phyloP scores from a whole-genome alignment of 2,113 vertebrate species.

The Pterocles orientalis region DNA sequence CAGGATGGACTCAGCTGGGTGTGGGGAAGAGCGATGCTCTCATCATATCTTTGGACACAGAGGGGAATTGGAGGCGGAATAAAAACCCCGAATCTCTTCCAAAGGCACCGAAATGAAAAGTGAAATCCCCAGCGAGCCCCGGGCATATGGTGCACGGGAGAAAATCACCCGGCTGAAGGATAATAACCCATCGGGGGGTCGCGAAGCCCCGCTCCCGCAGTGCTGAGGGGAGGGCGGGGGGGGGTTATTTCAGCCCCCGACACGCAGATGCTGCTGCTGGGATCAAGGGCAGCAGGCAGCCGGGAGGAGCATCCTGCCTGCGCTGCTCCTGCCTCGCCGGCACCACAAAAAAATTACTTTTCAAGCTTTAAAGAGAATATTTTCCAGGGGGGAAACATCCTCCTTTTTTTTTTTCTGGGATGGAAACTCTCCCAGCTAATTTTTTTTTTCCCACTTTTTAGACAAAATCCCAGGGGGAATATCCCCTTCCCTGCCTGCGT shows the following conservation, averaged over 20 bases:
- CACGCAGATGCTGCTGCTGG: background rate
- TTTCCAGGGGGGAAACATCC: background rate
- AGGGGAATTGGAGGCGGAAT: background rate
- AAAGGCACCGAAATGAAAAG: slow-evolving; percentile 18
- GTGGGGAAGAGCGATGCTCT: rapidly evolving
- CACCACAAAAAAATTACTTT: background rate
- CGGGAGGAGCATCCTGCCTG: background rate
- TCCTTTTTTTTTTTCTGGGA: background rate
- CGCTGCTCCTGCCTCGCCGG: background rate
- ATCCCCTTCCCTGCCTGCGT: background rate
- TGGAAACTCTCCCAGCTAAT: background rate
- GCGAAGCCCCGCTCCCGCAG: background rate
- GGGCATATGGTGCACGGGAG: slow-evolving; percentile 55
- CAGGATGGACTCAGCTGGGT: rapidly evolving
- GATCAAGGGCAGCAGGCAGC: background rate
- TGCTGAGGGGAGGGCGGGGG: background rate
- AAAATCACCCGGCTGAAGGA: slow-evolving; percentile 7
- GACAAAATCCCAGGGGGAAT: background rate
- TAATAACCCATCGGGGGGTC: slow-evolving; percentile 27
- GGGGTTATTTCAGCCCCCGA: background rate
- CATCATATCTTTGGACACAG: rapidly evolving
- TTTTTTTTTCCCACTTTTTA: background rate
- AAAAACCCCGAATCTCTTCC: background rate
- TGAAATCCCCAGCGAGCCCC: background rate
- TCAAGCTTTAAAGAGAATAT: background rate